Percentiles rank a stretch among this genome's conserved stretches.
Evolutionary conservation across 2,797 vertebrate genomes (phyloP).

Genomic region (Pterois miles): DNA sequence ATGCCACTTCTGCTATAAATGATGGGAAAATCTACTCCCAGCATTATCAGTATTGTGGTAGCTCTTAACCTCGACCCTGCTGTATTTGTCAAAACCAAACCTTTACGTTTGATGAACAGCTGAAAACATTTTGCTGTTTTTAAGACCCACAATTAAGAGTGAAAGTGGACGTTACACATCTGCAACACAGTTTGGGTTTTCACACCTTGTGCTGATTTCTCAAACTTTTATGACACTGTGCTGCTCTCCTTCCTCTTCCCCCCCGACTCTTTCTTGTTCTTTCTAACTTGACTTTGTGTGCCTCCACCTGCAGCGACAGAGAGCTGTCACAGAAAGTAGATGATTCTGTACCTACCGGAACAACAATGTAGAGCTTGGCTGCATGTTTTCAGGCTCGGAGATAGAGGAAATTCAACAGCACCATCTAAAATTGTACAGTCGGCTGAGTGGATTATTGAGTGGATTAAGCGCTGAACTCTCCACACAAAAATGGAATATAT

Average conservation of each 20-base stretch:
- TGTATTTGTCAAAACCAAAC: background rate
- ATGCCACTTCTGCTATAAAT: background rate
- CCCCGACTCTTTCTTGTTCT: constrained; percentile 17
- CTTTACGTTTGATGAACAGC: background rate
- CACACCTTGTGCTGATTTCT: constrained; percentile 14
- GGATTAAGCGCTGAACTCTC: constrained; percentile 28
- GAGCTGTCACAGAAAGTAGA: constrained; percentile 29
- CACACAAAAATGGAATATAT: constrained; percentile 11
- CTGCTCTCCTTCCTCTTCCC: background rate
- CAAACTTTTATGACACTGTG: constrained; percentile 29
- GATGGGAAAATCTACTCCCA: background rate
- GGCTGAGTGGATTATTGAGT: constrained; percentile 35
- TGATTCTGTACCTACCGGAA: constrained; percentile 41
- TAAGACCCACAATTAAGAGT: background rate
- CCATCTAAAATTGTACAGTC: constrained; percentile 36
- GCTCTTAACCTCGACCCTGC: background rate
- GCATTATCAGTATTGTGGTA: background rate
- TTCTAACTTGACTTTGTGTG: constrained; percentile 23
- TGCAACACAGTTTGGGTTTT: constrained; percentile 15
- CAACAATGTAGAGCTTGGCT: constrained; percentile 39
- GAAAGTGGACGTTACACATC: constrained; percentile 13
- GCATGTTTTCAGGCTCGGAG: constrained; percentile 36
- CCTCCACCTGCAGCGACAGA: constrained; percentile 29
- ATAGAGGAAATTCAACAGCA: constrained; percentile 42
- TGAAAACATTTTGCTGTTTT: constrained; percentile 13